A percentile compares a stretch with the other conserved stretches of the same genome.
Conservation (phyloP, 2,888 invertebrate species). For the Choreutis nemorana region DNA sequence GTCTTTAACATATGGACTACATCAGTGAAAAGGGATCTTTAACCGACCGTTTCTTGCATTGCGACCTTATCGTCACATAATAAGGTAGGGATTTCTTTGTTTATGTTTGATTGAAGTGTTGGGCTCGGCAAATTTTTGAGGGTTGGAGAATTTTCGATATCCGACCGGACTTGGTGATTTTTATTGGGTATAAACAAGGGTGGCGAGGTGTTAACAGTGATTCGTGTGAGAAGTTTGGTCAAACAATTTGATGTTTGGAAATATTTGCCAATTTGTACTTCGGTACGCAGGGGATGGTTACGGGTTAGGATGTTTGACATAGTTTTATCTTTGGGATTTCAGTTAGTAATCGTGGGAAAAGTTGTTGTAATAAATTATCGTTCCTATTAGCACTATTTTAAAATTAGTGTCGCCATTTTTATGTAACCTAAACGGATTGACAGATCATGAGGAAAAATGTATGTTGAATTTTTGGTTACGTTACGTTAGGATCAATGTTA, state of each 20-base stretch:
- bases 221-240: constrained; percentile 40
- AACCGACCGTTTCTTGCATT: neutral
- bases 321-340: too few species aligned
- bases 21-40: constrained; percentile 35
- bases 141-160: constrained; percentile 53
- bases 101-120: constrained; percentile 8
- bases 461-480: too few species aligned
- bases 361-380: too few species aligned
- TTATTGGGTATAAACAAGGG: constrained; percentile 58
- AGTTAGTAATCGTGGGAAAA: too few species aligned
- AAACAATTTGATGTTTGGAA: constrained; percentile 35
- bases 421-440: too few species aligned
- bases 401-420: too few species aligned
- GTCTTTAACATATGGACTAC: constrained; percentile 55
- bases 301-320: too few species aligned
- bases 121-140: constrained; percentile 35
- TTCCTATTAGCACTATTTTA: too few species aligned
- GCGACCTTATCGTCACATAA: constrained; percentile 12
- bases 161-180: constrained; percentile 54
- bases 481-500: too few species aligned
- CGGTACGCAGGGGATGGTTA: too few species aligned
- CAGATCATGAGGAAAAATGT: too few species aligned
- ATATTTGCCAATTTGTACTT: constrained; percentile 5
- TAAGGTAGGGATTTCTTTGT: neutral
- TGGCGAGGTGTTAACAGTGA: constrained; percentile 33